Percentiles rank a stretch among this genome's conserved stretches.
phyloP scores from a whole-genome alignment of 2,888 invertebrate genomes.

The Phyllotreta cruciferae region DNA sequence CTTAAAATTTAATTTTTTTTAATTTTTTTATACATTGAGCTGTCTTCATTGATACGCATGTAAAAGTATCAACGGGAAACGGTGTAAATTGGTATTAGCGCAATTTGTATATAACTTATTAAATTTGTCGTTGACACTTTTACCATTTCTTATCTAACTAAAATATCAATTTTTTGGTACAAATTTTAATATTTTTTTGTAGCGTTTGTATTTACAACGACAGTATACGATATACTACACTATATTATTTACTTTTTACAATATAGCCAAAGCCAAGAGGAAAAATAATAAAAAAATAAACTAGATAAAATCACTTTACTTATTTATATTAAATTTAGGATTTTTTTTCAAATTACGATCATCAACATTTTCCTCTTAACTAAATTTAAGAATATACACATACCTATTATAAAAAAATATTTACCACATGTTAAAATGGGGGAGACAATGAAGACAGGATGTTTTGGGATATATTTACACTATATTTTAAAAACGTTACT shows the following conservation, averaged over 20 bases:
- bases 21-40: slow-evolving; percentile 53
- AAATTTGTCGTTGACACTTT: too few relatives aligned
- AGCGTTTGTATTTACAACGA: too few relatives aligned
- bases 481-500: slow-evolving; percentile 36
- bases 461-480: slow-evolving; percentile 43
- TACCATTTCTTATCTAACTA: too few relatives aligned
- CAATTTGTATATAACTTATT: too few relatives aligned
- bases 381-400: not conserved
- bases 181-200: too few relatives aligned
- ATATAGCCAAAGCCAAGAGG: too few relatives aligned
- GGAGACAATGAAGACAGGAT: slow-evolving; percentile 56
- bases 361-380: slow-evolving; percentile 19
- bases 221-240: too few relatives aligned
- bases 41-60: slow-evolving; percentile 57
- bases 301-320: not conserved
- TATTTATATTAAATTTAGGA: slow-evolving; percentile 31
- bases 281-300: too few relatives aligned
- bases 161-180: too few relatives aligned
- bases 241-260: too few relatives aligned
- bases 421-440: slow-evolving; percentile 28
- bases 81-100: not conserved
- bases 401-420: too few relatives aligned
- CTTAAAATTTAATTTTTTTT: slow-evolving; percentile 55
- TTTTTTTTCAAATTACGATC: too few relatives aligned
- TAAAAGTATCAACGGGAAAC: slow-evolving; percentile 1